Evolutionary conservation across 2,888 invertebrate species (phyloP), one percentile per base, ranked within the genome.

Genomic region (Arenicola marina): DNA sequence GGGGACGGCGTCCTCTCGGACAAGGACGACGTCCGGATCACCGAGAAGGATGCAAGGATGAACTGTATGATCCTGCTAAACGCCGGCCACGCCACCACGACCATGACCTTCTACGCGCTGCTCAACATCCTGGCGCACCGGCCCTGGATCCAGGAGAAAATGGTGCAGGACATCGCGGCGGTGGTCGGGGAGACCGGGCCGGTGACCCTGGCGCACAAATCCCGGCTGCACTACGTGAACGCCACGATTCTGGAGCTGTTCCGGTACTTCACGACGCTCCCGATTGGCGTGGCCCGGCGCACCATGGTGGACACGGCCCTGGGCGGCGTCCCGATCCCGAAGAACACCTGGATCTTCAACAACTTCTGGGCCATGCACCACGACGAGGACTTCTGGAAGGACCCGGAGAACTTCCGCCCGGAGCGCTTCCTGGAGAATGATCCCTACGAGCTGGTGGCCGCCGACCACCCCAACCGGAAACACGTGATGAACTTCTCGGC

Each of bases 91-190:
- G 61, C 29, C 32, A 61, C 60, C 2, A 63, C 63, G 2, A 33
- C 48, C 11, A 48, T 38, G 15, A 55, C 63, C 4, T 48, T 64
- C 15, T 64, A 64, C 34, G 59, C 48, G 2, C 34, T 59, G 38
- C 15, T 62, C 26, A 43, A 56, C 24, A 55, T 57, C 21, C 43
- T 65, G 24, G 11, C 75, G 0, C 72, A 76, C 56, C 48, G 73
- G 43, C 75, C 75, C 1, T 67, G 73, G n/a, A 53, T 78, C 21
- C 77, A 78, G 62, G 61, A 69, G 2, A 58, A 60, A 24, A 64
- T 78, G 31, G 71, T 73, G 60, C 57, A 63, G 7, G 76, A 78
- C 58, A 65, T 77, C 18, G 62, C 69, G 38, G 56, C 63, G n/a
- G 66, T 67, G 43, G 4, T 57, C 29, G 57, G 29, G 15, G 29